phyloP scores from a whole-genome alignment of 2,797 vertebrate species.

The Acomys russatus region DNA sequence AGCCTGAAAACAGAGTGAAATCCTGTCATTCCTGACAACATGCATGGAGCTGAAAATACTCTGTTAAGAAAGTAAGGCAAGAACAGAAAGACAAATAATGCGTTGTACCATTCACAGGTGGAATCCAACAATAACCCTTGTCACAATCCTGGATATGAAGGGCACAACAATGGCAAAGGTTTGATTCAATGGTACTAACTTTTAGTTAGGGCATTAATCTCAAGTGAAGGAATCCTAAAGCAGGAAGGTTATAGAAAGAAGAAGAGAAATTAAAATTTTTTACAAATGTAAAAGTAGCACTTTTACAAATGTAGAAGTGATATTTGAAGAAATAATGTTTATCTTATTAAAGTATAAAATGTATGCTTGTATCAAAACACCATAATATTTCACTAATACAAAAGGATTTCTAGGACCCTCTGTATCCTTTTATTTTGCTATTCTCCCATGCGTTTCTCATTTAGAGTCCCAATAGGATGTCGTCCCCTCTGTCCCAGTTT shows the following conservation, averaged over 20 bases:
- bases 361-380: too few relatives aligned
- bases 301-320: neutral
- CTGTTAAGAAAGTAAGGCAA: neutral
- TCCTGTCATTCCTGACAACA: neutral
- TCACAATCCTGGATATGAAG: too few relatives aligned
- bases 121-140: neutral
- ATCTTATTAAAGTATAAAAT: neutral
- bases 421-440: too few relatives aligned
- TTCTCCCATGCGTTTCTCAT: too few relatives aligned
- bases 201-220: too few relatives aligned
- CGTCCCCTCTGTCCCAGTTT: too few relatives aligned
- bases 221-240: neutral
- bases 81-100: neutral
- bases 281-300: neutral
- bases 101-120: neutral
- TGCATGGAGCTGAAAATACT: neutral
- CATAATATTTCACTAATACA: neutral
- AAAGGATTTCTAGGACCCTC: too few relatives aligned
- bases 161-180: fast-evolving
- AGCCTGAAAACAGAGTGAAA: neutral
- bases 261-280: neutral
- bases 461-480: too few relatives aligned
- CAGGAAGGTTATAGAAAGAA: neutral
- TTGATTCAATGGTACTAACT: too few relatives aligned
- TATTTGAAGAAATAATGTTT: neutral